phyloP scores from a whole-genome alignment of 2,113 vertebrate species.

The Dromiciops gliroides region DNA sequence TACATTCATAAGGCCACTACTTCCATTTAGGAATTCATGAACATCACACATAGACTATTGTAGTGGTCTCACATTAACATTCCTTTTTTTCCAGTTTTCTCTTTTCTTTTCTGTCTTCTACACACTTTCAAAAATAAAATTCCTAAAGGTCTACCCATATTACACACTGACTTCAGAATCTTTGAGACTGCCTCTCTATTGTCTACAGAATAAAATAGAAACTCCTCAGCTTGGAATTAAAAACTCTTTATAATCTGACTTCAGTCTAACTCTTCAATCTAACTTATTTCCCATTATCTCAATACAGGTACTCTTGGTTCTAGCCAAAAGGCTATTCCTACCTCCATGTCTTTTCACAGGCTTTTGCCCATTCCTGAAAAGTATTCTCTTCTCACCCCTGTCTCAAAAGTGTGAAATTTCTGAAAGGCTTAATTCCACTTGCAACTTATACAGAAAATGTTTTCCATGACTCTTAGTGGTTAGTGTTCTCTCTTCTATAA shows the following conservation, averaged over 20 bases:
- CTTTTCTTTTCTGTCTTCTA: background rate
- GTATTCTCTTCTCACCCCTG: background rate
- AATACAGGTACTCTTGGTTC: background rate
- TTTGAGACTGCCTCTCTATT: background rate
- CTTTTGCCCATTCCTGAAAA: background rate
- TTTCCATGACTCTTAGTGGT: background rate
- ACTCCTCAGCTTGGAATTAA: background rate
- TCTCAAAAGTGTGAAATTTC: no score
- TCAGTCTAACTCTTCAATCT: background rate
- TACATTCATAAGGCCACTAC: background rate
- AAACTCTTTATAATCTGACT: background rate
- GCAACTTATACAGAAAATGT: background rate
- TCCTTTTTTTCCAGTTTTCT: background rate
- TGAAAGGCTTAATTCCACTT: no score
- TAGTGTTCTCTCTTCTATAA: background rate
- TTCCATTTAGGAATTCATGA: background rate
- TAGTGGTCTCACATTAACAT: background rate
- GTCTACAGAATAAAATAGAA: background rate
- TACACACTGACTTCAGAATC: background rate
- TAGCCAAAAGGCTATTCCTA: background rate
- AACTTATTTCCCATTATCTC: background rate
- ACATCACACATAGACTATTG: background rate
- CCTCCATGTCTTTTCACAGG: background rate
- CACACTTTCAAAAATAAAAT: background rate
- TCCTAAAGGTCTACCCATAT: background rate